These are phyloP conservation scores for Epinotia brunnichana DNA, from an alignment of 2,888 invertebrate genomes.

Conservation along the genomic window DNA sequence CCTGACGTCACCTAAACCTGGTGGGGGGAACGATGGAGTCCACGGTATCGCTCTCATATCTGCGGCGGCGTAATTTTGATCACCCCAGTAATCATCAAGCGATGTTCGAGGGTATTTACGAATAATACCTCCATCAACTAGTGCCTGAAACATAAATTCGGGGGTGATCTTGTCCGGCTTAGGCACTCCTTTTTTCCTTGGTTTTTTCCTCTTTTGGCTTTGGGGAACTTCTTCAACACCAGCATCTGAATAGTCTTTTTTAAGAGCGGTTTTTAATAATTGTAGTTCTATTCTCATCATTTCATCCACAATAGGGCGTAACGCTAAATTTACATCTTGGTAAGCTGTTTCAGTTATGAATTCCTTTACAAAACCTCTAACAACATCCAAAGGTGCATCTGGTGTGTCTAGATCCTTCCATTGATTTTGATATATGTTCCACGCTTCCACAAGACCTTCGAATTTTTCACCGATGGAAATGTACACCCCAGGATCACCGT, in stretches of 20 bases:
- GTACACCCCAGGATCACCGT: conserved; percentile 74
- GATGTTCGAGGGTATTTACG: conserved; percentile 83
- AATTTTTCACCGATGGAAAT: conserved; percentile 59
- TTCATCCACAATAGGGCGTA: conserved; percentile 88
- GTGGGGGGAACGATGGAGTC: conserved; percentile 77
- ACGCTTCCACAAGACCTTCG: conserved; percentile 57
- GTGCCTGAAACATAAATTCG: conserved; percentile 88
- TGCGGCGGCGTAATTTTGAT: conserved; percentile 85
- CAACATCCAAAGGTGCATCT: conserved; percentile 81
- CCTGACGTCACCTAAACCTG: conserved; percentile 84
- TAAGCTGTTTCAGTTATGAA: conserved; percentile 87
- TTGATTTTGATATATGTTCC: conserved; percentile 65
- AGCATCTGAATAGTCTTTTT: conserved; percentile 62
- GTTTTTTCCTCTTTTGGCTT: conserved; percentile 69
- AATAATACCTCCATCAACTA: conserved; percentile 88
- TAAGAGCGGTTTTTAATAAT: conserved; percentile 81
- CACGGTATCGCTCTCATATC: conserved; percentile 74
- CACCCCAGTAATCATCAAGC: conserved; percentile 88
- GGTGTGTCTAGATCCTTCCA: conserved; percentile 71
- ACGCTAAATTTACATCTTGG: conserved; percentile 85
- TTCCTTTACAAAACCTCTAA: conserved; percentile 85
- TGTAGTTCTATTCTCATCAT: conserved; percentile 84
- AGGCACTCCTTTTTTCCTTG: conserved; percentile 75
- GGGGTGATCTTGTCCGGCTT: conserved; percentile 86
- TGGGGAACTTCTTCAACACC: conserved; percentile 56